Evolutionary conservation across 2,888 invertebrate species (phyloP).

Genomic region (Dermolepida albohirtum): DNA sequence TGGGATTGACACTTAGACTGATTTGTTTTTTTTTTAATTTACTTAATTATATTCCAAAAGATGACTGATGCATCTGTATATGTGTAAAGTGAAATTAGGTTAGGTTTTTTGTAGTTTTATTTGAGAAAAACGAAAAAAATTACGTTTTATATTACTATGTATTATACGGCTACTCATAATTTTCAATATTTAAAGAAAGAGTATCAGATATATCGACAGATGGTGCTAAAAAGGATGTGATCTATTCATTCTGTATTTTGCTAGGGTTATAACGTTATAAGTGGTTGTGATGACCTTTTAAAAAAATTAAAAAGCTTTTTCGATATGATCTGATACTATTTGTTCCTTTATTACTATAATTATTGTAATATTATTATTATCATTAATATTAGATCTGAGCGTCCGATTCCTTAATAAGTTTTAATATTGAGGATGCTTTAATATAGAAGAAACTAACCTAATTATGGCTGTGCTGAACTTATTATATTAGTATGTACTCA

Average conservation of each 20-base stretch:
- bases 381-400: slow-evolving; percentile 46
- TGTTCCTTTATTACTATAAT: slow-evolving; percentile 39
- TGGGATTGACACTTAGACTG: slow-evolving; percentile 37
- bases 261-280: slow-evolving; percentile 17
- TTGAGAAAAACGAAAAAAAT: slow-evolving; percentile 5
- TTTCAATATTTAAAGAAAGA: slow-evolving; percentile 27
- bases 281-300: slow-evolving; percentile 28
- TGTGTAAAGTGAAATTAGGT: slow-evolving; percentile 38
- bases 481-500: slow-evolving; percentile 46
- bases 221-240: slow-evolving; percentile 42
- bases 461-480: slow-evolving; percentile 54
- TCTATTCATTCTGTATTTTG: slow-evolving; percentile 15
- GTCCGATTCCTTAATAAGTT: slow-evolving; percentile 44
- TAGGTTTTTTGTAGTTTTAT: slow-evolving; percentile 31
- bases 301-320: slow-evolving; percentile 17
- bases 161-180: slow-evolving; percentile 19
- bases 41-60: slow-evolving; percentile 35
- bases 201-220: slow-evolving; percentile 43
- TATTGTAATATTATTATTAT: slow-evolving; percentile 38
- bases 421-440: slow-evolving; percentile 49
- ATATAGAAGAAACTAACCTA: slow-evolving; percentile 54
- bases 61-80: slow-evolving; percentile 32
- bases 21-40: slow-evolving; percentile 28
- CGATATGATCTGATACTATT: slow-evolving; percentile 41
- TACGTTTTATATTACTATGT: slow-evolving; percentile 15